Percentiles rank a stretch among this genome's conserved stretches.
Evolutionary conservation across 2,888 invertebrate species (phyloP).

Genomic region (Byasa hedistus): DNA sequence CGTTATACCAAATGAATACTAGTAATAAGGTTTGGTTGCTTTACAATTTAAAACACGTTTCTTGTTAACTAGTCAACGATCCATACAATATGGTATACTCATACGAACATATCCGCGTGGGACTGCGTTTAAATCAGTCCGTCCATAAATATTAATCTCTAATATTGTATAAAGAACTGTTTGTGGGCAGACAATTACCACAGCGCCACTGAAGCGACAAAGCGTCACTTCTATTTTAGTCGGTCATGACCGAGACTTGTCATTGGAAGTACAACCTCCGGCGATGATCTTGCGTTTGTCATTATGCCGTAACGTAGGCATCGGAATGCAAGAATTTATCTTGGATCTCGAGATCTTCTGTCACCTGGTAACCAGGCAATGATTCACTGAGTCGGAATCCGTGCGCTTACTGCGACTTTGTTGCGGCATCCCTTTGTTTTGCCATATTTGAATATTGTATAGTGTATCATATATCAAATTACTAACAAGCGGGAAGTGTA

Average conservation of each 20-base stretch:
- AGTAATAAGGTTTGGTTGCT: too few species aligned
- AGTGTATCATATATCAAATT: conserved; percentile 8
- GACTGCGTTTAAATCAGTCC: conserved; percentile 50
- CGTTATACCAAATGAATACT: too few species aligned
- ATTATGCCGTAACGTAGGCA: conserved; percentile 15
- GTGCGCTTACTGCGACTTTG: conserved; percentile 4
- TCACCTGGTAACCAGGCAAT: conserved; percentile 21
- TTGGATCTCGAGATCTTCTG: conserved; percentile 33
- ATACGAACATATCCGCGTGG: conserved; percentile 44
- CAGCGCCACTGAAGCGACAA: conserved; percentile 39
- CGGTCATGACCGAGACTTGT: conserved; percentile 40
- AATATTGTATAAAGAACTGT: conserved; percentile 42
- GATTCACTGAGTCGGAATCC: conserved; percentile 24
- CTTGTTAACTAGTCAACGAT: conserved; percentile 9
- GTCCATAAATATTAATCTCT: conserved; percentile 46
- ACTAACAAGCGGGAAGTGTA: conserved; percentile 11
- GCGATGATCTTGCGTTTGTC: conserved; percentile 24
- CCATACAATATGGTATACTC: conserved; percentile 1
- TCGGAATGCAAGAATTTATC: conserved; percentile 42
- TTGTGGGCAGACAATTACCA: conserved; percentile 48
- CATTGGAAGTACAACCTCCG: conserved; percentile 37
- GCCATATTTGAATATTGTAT: conserved; percentile 26
- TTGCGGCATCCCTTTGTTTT: conserved; percentile 22
- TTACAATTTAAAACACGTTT: too few species aligned
- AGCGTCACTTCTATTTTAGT: conserved; percentile 62